phyloP scores from a whole-genome alignment of 1,140 invertebrate species.

The Olivierus martensii region DNA sequence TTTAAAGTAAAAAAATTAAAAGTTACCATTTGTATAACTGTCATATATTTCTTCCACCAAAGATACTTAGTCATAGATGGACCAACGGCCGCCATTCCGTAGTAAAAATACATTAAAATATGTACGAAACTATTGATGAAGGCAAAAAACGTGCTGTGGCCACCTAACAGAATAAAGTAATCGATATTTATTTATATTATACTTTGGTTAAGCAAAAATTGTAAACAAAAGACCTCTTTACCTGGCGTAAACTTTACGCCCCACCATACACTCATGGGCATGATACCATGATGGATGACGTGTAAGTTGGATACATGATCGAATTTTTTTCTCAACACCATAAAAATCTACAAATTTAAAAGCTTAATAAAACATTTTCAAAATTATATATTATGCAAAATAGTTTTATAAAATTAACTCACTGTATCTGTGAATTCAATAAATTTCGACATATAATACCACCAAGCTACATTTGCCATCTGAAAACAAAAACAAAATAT shows the following conservation, averaged over 20 bases:
- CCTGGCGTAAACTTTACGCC: constrained; percentile 62
- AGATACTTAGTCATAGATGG: constrained; percentile 36
- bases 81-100: constrained; percentile 38
- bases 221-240: background rate
- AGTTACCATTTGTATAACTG: constrained; percentile 36
- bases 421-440: constrained; percentile 94
- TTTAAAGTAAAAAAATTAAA: no score
- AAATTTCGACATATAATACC: constrained; percentile 91
- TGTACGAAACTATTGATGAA: constrained; percentile 76
- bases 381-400: no score
- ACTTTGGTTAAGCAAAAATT: background rate
- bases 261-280: constrained; percentile 93
- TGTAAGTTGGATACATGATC: constrained; percentile 83
- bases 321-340: constrained; percentile 80
- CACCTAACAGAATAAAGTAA: constrained; percentile 52
- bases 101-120: constrained; percentile 42
- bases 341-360: constrained; percentile 53
- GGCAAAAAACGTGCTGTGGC: constrained; percentile 65
- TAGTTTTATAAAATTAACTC: constrained; percentile 46
- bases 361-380: no score
- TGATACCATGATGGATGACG: constrained; percentile 88
- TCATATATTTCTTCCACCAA: constrained; percentile 43
- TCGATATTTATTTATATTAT: background rate
- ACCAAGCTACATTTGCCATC: constrained; percentile 43
- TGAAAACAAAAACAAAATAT: constrained; percentile 20